Evolutionary conservation across 1,140 invertebrate species (phyloP), one percentile per base, ranked within the genome.

Genomic region (Cardiocondyla obscurior): DNA sequence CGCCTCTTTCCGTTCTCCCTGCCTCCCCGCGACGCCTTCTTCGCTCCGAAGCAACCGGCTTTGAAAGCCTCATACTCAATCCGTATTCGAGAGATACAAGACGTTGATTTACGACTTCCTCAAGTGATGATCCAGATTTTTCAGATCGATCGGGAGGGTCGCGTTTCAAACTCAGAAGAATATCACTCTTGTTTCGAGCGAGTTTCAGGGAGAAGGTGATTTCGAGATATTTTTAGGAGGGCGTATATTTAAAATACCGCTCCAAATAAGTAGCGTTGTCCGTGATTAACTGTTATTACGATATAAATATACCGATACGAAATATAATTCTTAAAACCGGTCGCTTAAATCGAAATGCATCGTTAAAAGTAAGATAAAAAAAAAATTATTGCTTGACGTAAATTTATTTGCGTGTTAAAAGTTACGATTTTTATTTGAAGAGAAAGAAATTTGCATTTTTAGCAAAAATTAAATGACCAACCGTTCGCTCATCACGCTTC

Each of bases 41-140:
- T 65, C 85, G 69, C 69, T 33, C 81, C 81, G 55, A 42, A 72
- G 85, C 70, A 81, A 82, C 82, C 87, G 86, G 70, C 83, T 85
- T 77, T 81, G 62, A 84, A 79, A 88, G 82, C 85, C 85, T 72
- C 69, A 79, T 79, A 79, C 74, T 69, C 74, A 55, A 79, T 79
- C 62, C 74, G 74, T 25, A 79, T 79, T 79, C 74, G 74, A 79
- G 62, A 79, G 62, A 79, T 79, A 79, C 74, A 79, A 79, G 74
- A 79, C 74, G 74, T 79, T 79, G 74, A 79, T 79, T 79, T 79
- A 79, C 74, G 74, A 79, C 74, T 79, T 79, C 74, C 62, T 70
- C 79, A 39, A 81, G 79, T 70, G 79, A 81, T 73, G 79, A 81
- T 81, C 65, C 65, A 81, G 65, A 72, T 81, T 72, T 70, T 73